Evolutionary conservation across 1,140 invertebrate genomes (phyloP).

Genomic region (Coelopa frigida): DNA sequence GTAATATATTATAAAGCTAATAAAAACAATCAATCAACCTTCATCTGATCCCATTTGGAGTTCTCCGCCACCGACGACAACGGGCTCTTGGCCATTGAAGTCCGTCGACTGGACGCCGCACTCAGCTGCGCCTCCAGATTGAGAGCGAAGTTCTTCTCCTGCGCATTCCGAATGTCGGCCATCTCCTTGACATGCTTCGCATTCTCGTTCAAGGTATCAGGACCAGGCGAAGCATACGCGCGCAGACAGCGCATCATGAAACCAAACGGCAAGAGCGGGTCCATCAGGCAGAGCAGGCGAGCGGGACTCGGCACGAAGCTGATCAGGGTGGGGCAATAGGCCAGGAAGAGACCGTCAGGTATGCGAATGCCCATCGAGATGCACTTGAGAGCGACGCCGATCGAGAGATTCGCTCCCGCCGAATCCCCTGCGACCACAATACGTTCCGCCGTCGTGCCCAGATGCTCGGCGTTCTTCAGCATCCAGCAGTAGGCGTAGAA

Average conservation of each 20-base stretch:
- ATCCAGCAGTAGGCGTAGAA: constrained; percentile 93
- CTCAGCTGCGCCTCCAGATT: constrained; percentile 18
- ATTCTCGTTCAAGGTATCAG: constrained; percentile 31
- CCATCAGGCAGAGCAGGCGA: constrained; percentile 84
- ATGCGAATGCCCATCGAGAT: constrained; percentile 66
- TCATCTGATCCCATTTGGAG: constrained; percentile 21
- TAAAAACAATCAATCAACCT: constrained; percentile 3
- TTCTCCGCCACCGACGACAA: constrained; percentile 23
- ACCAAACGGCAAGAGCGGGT: constrained; percentile 90
- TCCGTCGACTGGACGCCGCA: constrained; percentile 29
- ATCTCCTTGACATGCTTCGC: constrained; percentile 28
- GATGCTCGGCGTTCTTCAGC: constrained; percentile 59
- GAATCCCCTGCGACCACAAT: constrained; percentile 77
- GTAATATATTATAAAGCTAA: background rate
- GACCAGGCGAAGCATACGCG: constrained; percentile 47
- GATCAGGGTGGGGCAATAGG: constrained; percentile 73
- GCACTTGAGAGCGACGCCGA: constrained; percentile 69
- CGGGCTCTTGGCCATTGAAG: constrained; percentile 29
- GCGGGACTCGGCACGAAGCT: constrained; percentile 88
- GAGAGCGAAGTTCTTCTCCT: constrained; percentile 7
- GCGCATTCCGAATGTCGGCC: constrained; percentile 29
- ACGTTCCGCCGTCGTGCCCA: constrained; percentile 65
- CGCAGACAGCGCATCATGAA: constrained; percentile 79
- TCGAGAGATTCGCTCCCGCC: constrained; percentile 86
- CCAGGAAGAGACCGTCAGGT: constrained; percentile 83